Evolutionary conservation across 2,797 vertebrate genomes (phyloP).

Genomic region (Hylomyscus alleni): DNA sequence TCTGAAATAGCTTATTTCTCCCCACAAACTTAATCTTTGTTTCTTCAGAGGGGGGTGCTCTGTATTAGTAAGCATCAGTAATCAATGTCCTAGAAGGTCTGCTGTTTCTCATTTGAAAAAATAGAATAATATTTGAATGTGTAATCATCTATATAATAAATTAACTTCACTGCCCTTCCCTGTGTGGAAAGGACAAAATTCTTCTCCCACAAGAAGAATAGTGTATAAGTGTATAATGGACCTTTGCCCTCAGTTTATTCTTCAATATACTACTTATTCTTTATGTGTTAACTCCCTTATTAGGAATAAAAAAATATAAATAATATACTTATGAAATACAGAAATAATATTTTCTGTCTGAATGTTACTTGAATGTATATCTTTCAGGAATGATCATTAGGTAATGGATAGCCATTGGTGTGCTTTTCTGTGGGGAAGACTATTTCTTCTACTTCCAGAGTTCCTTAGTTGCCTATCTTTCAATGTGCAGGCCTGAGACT

Average conservation of each 20-base stretch:
- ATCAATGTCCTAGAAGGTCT: not conserved
- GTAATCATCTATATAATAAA: rapidly evolving
- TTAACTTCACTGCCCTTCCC: not conserved
- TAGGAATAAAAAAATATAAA: not conserved
- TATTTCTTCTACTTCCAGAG: not conserved
- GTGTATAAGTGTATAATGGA: not conserved
- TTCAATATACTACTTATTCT: not conserved
- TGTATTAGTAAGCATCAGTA: not conserved
- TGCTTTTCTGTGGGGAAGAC: not conserved
- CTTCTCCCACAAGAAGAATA: not conserved
- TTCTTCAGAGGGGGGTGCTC: not conserved
- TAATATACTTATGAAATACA: not conserved
- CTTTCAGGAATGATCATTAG: not conserved
- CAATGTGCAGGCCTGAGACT: not conserved
- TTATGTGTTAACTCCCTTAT: not conserved
- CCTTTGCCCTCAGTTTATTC: not conserved
- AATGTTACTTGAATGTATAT: not conserved
- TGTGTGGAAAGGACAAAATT: not conserved
- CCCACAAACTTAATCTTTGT: not conserved
- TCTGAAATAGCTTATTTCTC: not conserved
- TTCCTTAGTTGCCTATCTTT: not conserved
- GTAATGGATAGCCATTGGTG: not conserved
- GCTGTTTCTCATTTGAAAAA: not conserved
- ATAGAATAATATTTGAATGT: not conserved
- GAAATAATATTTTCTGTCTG: not conserved